A percentile compares a stretch with the other conserved stretches of the same genome.
Conservation (phyloP, 1,140 invertebrate genomes). For the Phymorhynchus buccinoides region DNA sequence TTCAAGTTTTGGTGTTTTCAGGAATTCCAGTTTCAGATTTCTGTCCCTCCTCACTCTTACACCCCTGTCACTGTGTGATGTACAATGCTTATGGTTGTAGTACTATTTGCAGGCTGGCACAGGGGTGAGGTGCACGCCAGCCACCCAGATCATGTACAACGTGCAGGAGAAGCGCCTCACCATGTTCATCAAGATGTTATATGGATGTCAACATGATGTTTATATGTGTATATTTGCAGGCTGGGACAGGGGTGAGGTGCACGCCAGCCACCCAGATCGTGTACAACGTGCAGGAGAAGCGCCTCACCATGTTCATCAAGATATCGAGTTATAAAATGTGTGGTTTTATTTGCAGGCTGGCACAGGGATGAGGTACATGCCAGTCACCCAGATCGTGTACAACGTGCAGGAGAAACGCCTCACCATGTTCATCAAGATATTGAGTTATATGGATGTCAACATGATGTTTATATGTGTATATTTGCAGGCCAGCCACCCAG, state of each 20-base stretch:
- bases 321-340: no score
- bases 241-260: slow-evolving; percentile 73
- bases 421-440: no score
- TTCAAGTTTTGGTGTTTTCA: no score
- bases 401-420: no score
- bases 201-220: no score
- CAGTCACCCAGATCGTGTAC: no score
- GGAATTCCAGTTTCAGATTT: no score
- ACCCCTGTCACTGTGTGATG: no score
- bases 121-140: slow-evolving; percentile 74
- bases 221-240: slow-evolving; percentile 74
- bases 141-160: slow-evolving; percentile 80
- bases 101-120: slow-evolving; percentile 75
- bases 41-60: no score
- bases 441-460: no score
- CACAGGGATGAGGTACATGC: slow-evolving; percentile 72
- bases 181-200: slow-evolving; percentile 81
- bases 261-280: slow-evolving; percentile 78
- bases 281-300: slow-evolving; percentile 79
- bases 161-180: slow-evolving; percentile 79
- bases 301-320: slow-evolving; percentile 80
- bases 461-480: no score
- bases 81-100: no score
- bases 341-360: slow-evolving; percentile 75
- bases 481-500: slow-evolving; percentile 77